phyloP scores from a whole-genome alignment of 1,140 invertebrate species.

The Ceratosolen solmsi region DNA sequence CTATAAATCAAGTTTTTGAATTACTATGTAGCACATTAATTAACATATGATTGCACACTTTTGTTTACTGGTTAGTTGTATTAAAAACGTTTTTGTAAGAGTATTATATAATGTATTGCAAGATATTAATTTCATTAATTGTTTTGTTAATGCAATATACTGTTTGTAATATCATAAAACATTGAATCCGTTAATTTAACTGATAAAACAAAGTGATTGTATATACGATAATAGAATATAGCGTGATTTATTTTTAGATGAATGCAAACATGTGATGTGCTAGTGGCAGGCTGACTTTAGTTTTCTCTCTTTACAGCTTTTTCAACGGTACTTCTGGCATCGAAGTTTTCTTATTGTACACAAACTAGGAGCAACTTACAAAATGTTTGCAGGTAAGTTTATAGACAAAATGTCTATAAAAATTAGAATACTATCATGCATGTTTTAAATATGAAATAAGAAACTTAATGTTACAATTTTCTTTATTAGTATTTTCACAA shows the following conservation, averaged over 20 bases:
- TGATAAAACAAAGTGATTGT: not conserved
- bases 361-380: not conserved
- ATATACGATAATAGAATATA: not conserved
- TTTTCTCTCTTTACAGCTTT: constrained; percentile 15
- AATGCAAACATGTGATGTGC: not conserved
- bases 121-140: no score
- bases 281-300: constrained; percentile 7
- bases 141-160: no score
- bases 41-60: no score
- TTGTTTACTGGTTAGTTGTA: no score
- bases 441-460: not conserved
- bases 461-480: not conserved
- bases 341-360: not conserved
- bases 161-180: no score
- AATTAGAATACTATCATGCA: not conserved
- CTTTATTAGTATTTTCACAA: not conserved
- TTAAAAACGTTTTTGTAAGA: no score
- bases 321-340: not conserved
- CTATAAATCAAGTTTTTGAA: no score
- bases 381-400: constrained; percentile 6
- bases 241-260: not conserved
- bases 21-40: no score
- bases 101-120: no score
- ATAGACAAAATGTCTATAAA: not conserved
- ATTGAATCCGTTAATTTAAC: no score